A percentile compares a stretch with the other conserved stretches of the same genome.
phyloP scores from a whole-genome alignment of 2,113 vertebrate species.

The Odocoileus hemionus region DNA sequence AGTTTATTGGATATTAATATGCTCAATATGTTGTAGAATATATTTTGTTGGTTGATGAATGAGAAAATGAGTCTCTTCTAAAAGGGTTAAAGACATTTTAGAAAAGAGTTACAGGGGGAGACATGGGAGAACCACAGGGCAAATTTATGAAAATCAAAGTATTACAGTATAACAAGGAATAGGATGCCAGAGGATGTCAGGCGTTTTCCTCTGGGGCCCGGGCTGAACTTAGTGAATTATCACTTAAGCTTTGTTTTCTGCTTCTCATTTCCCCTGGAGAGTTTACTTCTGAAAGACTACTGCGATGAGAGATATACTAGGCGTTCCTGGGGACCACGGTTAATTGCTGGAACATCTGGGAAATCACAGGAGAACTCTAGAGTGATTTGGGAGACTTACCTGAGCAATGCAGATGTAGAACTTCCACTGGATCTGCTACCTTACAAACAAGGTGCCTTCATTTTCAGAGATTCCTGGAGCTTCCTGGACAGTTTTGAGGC shows the following conservation, averaged over 20 bases:
- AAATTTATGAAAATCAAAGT: neutral
- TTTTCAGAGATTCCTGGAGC: neutral
- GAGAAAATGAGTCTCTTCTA: neutral
- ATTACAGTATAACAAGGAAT: neutral
- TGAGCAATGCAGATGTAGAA: neutral
- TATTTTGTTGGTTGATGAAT: neutral
- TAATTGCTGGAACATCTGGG: neutral
- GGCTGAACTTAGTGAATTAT: neutral
- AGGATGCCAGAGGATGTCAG: too few relatives aligned
- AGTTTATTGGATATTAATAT: neutral
- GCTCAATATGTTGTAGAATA: neutral
- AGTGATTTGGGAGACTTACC: neutral
- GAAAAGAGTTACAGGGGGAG: neutral
- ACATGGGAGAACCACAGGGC: neutral
- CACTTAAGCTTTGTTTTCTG: neutral
- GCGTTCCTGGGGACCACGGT: neutral
- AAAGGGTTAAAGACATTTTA: neutral
- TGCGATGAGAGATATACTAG: neutral
- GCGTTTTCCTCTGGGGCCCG: neutral
- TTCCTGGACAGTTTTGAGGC: neutral
- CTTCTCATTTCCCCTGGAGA: neutral
- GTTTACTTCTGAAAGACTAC: neutral
- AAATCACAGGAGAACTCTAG: neutral
- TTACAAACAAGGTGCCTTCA: neutral
- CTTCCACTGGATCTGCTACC: neutral